Percentiles rank a stretch among this genome's conserved stretches.
Conservation (phyloP, 2,113 vertebrate genomes). For the Oryzias melastigma region DNA sequence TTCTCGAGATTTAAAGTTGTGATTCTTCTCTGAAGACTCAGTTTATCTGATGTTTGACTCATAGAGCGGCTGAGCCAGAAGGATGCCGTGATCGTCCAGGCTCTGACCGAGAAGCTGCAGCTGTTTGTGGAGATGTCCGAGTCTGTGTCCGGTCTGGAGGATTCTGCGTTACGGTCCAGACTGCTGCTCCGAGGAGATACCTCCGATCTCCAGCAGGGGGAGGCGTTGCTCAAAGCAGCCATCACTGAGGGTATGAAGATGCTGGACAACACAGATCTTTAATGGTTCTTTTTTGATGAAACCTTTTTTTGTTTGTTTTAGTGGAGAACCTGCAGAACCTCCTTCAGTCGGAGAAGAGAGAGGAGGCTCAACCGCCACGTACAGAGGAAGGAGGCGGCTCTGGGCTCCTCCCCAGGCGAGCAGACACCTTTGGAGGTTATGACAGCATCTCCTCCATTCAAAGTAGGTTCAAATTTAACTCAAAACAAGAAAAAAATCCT, state of each 20-base stretch:
- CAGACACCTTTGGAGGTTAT: conserved; percentile 87
- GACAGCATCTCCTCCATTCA: conserved; percentile 74
- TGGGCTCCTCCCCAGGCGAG: conserved; percentile 74
- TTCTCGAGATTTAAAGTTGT: no score
- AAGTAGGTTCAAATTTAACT: conserved; percentile 79
- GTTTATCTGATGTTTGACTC: neutral
- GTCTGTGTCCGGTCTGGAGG: conserved; percentile 78
- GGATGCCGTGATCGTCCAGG: conserved; percentile 82
- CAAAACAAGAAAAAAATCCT: no score
- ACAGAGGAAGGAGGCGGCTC: conserved; percentile 67
- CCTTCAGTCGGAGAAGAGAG: conserved; percentile 75
- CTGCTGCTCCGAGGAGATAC: conserved; percentile 81
- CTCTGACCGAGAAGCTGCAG: conserved; percentile 88
- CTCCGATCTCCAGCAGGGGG: conserved; percentile 86
- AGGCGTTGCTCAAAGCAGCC: conserved; percentile 83
- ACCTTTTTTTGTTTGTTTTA: conserved; percentile 40
- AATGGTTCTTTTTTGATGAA: no score
- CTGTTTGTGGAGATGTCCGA: conserved; percentile 88
- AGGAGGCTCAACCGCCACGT: conserved; percentile 34
- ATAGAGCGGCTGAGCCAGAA: conserved; percentile 84
- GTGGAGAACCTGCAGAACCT: conserved; percentile 90
- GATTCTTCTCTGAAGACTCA: neutral
- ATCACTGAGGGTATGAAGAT: conserved; percentile 83
- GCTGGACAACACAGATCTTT: neutral
- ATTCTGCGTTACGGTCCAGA: conserved; percentile 54